These are phyloP conservation scores for Glareola pratincola DNA, from an alignment of 2,113 vertebrate species.

Conservation along the genomic window DNA sequence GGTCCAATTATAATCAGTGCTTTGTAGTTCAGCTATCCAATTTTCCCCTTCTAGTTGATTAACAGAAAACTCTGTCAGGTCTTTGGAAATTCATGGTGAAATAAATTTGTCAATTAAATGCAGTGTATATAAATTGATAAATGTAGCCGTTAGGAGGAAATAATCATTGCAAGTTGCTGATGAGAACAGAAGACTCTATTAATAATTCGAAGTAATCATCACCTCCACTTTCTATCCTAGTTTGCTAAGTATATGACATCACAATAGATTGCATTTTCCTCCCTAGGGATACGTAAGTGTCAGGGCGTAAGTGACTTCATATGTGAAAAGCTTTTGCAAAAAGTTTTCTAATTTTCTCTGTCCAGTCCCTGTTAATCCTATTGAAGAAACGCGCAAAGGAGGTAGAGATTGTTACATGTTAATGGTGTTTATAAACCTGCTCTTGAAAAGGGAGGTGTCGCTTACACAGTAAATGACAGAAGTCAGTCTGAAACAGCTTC, in stretches of 20 bases:
- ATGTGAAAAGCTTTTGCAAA: not conserved
- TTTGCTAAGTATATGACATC: not conserved
- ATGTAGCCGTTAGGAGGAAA: constrained; percentile 4
- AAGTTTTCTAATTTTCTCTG: not conserved
- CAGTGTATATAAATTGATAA: constrained; percentile 29
- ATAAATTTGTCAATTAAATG: constrained; percentile 31
- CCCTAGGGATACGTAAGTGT: not conserved
- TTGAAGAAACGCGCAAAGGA: not conserved
- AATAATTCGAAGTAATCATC: constrained; percentile 18
- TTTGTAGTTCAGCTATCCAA: constrained; percentile 10
- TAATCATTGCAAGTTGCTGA: constrained; percentile 8
- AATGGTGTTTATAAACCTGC: not conserved
- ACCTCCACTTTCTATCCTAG: not conserved
- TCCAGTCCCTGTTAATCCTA: not conserved
- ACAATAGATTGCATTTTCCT: not conserved
- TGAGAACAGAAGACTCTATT: not conserved
- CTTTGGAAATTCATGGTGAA: not conserved
- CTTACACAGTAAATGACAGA: not conserved
- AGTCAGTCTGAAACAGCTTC: not conserved
- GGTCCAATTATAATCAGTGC: not conserved
- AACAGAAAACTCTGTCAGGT: not conserved
- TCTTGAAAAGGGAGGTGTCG: not conserved
- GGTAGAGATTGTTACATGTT: rapidly evolving
- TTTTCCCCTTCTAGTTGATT: constrained; percentile 31
- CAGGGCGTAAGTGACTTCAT: not conserved